Evolutionary conservation across 2,113 vertebrate genomes (phyloP).

Genomic region (Brevimyrus niger): DNA sequence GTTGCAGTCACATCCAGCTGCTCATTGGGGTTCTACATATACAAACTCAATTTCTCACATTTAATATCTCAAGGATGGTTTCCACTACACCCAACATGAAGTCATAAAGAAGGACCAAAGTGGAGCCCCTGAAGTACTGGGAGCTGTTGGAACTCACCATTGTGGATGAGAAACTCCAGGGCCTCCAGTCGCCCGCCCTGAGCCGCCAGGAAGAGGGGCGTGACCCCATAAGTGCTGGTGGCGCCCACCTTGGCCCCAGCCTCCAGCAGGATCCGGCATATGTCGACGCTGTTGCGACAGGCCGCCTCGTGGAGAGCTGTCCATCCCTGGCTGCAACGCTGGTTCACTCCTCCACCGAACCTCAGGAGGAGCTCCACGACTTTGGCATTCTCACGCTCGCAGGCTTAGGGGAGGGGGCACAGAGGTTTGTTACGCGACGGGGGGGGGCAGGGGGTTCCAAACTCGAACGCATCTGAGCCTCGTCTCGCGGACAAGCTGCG

Average conservation of each 20-base stretch:
- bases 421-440: background rate
- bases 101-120: background rate
- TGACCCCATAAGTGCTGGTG: conserved; percentile 73
- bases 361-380: conserved; percentile 68
- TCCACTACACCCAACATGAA: background rate
- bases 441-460: background rate
- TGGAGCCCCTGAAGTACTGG: background rate
- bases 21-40: background rate
- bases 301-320: conserved; percentile 87
- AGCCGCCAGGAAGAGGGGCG: conserved; percentile 83
- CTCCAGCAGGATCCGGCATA: conserved; percentile 73
- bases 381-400: conserved; percentile 71
- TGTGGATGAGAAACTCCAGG: conserved; percentile 69
- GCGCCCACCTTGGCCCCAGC: conserved; percentile 76
- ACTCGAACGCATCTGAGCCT: background rate
- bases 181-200: conserved; percentile 74
- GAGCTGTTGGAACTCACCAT: conserved; percentile 39
- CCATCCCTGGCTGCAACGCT: conserved; percentile 84
- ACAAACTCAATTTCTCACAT: background rate
- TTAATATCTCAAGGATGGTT: background rate
- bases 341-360: conserved; percentile 75
- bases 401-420: conserved; percentile 58
- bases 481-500: background rate
- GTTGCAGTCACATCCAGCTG: background rate
- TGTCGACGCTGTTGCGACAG: conserved; percentile 69